Evolutionary conservation across 2,797 vertebrate species (phyloP).

Genomic region (Emys orbicularis): DNA sequence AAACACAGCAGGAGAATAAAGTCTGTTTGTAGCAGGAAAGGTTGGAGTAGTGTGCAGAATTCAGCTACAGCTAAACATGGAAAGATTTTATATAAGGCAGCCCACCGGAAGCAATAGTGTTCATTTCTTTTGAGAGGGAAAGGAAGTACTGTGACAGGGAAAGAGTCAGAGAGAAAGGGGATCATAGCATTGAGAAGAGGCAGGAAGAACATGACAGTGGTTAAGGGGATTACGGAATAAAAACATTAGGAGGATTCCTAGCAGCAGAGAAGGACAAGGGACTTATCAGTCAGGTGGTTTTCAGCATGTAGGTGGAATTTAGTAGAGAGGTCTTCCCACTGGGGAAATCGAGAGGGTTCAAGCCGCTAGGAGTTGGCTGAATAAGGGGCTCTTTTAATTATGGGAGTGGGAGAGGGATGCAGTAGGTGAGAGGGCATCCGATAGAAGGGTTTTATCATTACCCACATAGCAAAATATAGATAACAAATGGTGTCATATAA

Average conservation of each 20-base stretch:
- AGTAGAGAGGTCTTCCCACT: background rate
- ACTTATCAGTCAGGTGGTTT: background rate
- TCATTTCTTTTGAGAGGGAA: conserved; percentile 32
- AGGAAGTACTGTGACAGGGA: background rate
- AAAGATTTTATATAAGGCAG: conserved; percentile 37
- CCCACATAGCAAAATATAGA: background rate
- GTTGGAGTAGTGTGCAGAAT: conserved; percentile 3
- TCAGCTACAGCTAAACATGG: background rate
- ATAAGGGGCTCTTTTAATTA: background rate
- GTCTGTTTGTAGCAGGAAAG: background rate
- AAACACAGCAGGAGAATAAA: background rate
- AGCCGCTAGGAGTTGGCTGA: background rate
- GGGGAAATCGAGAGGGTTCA: background rate
- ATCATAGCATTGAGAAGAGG: background rate
- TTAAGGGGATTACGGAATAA: background rate
- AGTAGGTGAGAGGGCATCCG: background rate
- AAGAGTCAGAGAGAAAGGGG: background rate
- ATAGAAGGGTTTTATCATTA: background rate
- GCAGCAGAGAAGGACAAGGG: background rate
- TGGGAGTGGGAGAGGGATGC: background rate
- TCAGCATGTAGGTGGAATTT: background rate
- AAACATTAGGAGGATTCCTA: background rate
- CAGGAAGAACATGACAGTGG: background rate
- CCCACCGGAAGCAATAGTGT: conserved; percentile 11
- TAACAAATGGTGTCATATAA: background rate